Conservation (phyloP, 2,113 vertebrate genomes). For the Melanostigma gelatinosum region DNA sequence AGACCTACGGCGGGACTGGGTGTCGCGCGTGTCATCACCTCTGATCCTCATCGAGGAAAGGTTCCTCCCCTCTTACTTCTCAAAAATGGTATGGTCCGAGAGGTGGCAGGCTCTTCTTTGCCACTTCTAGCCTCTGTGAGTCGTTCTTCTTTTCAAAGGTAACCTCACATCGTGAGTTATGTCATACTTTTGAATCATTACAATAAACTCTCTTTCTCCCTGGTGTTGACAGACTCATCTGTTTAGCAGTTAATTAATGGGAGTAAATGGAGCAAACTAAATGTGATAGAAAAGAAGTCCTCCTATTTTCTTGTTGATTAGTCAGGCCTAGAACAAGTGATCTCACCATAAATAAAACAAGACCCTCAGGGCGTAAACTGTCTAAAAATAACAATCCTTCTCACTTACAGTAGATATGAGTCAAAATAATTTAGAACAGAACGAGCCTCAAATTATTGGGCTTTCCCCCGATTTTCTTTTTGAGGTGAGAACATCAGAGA, state of each 20-base stretch:
- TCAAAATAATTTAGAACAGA: neutral
- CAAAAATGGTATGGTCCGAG: constrained; percentile 56
- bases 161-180: neutral
- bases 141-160: neutral
- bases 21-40: constrained; percentile 70
- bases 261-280: neutral
- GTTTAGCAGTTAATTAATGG: neutral
- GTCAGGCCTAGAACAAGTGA: neutral
- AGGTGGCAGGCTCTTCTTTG: neutral
- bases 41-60: constrained; percentile 55
- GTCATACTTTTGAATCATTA: neutral
- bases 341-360: neutral
- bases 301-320: neutral
- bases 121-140: neutral
- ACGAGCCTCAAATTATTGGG: neutral
- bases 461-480: neutral
- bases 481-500: neutral
- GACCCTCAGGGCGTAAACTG: neutral
- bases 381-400: neutral
- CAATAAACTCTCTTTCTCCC: neutral
- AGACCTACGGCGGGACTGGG: constrained; percentile 43
- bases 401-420: neutral
- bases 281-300: neutral
- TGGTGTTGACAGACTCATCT: neutral
- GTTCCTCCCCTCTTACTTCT: constrained; percentile 22